Percentiles rank a stretch among this genome's conserved stretches.
phyloP scores from a whole-genome alignment of 2,113 vertebrate species.

The Microcebus jonahi region DNA sequence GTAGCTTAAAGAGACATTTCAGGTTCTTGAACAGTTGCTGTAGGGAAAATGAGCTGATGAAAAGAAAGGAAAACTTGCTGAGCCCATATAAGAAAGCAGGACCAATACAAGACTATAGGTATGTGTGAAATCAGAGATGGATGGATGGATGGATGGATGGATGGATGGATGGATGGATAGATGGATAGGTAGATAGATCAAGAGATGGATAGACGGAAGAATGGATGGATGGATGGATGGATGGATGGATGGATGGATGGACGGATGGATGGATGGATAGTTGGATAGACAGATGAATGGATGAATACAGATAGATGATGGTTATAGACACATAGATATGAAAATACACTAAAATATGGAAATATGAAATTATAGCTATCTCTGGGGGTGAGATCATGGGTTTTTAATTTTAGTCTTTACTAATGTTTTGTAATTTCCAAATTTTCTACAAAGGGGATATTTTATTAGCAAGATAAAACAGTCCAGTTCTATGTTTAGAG shows the following conservation, averaged over 20 bases:
- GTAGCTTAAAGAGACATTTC: neutral
- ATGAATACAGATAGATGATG: too few relatives aligned
- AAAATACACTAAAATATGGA: neutral
- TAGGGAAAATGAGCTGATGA: neutral
- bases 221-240: neutral
- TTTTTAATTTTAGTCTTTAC: neutral
- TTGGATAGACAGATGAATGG: too few relatives aligned
- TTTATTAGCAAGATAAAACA: neutral
- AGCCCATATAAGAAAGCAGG: neutral
- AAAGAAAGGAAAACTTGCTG: neutral
- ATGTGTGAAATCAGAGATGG: neutral
- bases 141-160: neutral
- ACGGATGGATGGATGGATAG: neutral
- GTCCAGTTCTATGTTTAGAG: neutral
- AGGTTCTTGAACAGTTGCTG: neutral
- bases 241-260: too few relatives aligned
- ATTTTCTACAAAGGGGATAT: slow-evolving; percentile 6
- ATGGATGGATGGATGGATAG: too few relatives aligned
- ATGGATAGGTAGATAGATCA: too few relatives aligned
- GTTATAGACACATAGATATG: neutral
- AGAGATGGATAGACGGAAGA: too few relatives aligned
- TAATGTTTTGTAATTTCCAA: neutral
- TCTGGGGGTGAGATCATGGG: neutral
- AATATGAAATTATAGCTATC: neutral
- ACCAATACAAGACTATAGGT: neutral